Percentiles rank a stretch among this genome's conserved stretches.
Evolutionary conservation across 2,113 vertebrate species (phyloP).

Genomic region (Protomyctophum bolini): DNA sequence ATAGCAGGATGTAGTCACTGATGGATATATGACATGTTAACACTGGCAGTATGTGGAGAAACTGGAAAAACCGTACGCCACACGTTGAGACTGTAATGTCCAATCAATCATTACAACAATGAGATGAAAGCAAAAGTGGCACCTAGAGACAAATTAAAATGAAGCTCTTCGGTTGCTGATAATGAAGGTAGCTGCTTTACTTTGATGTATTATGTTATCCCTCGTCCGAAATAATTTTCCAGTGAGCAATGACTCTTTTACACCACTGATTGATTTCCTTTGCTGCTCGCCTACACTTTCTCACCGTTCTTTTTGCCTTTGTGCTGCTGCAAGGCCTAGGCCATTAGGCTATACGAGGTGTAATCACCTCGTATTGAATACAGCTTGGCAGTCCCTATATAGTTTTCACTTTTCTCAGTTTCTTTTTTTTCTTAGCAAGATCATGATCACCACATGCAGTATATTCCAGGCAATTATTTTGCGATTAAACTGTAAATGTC

Average conservation of each 20-base stretch:
- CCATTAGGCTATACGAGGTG: constrained; percentile 17
- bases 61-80: too few species aligned
- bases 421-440: background rate
- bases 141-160: background rate
- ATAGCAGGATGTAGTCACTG: too few species aligned
- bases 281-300: constrained; percentile 27
- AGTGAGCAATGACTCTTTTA: constrained; percentile 12
- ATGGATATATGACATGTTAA: too few species aligned
- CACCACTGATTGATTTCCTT: constrained; percentile 55
- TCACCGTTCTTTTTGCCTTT: constrained; percentile 30
- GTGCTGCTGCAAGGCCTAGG: constrained; percentile 6
- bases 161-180: constrained; percentile 1
- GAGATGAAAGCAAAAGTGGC: background rate
- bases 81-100: too few species aligned
- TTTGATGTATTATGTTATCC: constrained; percentile 48
- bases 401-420: constrained; percentile 5
- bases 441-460: too few species aligned
- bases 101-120: too few species aligned
- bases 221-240: constrained; percentile 7
- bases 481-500: too few species aligned
- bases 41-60: too few species aligned
- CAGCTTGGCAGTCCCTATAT: constrained; percentile 4
- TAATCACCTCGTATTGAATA: constrained; percentile 48
- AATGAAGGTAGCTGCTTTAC: constrained; percentile 31
- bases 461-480: too few species aligned